phyloP scores from a whole-genome alignment of 2,797 vertebrate genomes.

The Botia almorhae region DNA sequence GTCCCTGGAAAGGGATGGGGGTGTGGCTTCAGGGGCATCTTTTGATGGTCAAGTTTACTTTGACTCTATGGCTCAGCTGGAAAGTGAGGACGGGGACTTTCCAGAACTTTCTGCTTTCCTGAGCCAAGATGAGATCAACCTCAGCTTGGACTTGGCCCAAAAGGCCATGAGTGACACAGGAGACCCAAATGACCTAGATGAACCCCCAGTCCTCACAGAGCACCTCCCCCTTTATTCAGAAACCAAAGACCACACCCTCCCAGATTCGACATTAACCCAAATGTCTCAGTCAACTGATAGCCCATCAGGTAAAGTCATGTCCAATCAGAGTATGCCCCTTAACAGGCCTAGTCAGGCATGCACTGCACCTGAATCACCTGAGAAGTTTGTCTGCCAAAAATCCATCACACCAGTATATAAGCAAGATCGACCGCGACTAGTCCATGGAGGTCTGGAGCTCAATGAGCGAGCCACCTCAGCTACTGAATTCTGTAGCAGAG shows the following conservation, averaged over 20 bases:
- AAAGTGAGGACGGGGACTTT: conserved; percentile 79
- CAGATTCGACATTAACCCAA: conserved; percentile 39
- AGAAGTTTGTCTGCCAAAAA: conserved; percentile 70
- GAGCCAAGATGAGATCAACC: conserved; percentile 91
- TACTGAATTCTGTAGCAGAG: conserved; percentile 87
- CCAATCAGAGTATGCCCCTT: conserved; percentile 63
- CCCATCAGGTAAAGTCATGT: conserved; percentile 60
- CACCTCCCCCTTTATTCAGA: conserved; percentile 63
- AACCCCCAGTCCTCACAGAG: conserved; percentile 63
- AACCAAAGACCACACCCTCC: conserved; percentile 63
- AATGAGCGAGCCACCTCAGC: conserved; percentile 77
- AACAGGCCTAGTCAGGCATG: conserved; percentile 59
- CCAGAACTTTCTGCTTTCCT: conserved; percentile 91
- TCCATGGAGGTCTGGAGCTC: conserved; percentile 73
- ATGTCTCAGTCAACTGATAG: conserved; percentile 53
- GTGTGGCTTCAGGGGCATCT: conserved; percentile 82
- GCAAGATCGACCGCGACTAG: conserved; percentile 79
- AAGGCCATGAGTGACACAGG: conserved; percentile 83
- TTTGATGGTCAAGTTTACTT: conserved; percentile 82
- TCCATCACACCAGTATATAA: conserved; percentile 74
- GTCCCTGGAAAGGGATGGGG: conserved; percentile 68
- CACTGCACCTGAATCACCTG: conserved; percentile 60
- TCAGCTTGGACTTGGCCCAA: conserved; percentile 90
- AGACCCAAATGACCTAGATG: conserved; percentile 70
- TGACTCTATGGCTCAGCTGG: conserved; percentile 82